Evolutionary conservation across 1,140 invertebrate species (phyloP).

Genomic region (Drosophila triauraria): DNA sequence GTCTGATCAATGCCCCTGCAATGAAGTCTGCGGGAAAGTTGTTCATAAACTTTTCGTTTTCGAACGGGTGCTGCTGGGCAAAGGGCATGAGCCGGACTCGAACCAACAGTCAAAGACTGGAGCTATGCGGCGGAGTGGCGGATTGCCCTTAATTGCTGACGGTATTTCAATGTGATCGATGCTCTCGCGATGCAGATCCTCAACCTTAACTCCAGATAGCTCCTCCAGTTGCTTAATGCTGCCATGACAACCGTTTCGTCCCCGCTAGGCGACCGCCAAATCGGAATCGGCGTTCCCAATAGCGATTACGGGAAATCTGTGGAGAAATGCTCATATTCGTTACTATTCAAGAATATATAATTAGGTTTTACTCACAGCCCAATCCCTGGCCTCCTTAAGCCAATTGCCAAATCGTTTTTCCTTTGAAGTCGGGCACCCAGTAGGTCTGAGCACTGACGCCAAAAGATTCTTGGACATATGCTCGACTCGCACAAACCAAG

Average conservation of each 20-base stretch:
- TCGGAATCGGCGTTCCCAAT: constrained; percentile 99
- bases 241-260: constrained; percentile 97
- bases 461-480: constrained; percentile 93
- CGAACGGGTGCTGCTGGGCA: constrained; percentile 98
- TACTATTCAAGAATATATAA: not conserved
- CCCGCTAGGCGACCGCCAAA: constrained; percentile 98
- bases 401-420: constrained; percentile 99
- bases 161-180: constrained; percentile 98
- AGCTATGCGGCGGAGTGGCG: constrained; percentile 92
- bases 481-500: constrained; percentile 99
- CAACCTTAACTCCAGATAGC: constrained; percentile 92
- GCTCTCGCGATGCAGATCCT: constrained; percentile 97
- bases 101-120: constrained; percentile 99
- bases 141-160: constrained; percentile 92
- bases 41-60: constrained; percentile 96
- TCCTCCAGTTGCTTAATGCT: constrained; percentile 96
- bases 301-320: constrained; percentile 94
- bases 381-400: constrained; percentile 98
- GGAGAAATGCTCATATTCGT: not conserved
- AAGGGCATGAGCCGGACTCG: constrained; percentile 99
- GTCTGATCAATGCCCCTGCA: constrained; percentile 99
- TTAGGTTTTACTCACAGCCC: constrained; percentile 90
- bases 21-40: constrained; percentile 99
- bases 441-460: constrained; percentile 94
- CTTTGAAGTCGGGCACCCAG: constrained; percentile 99